phyloP scores from a whole-genome alignment of 2,797 vertebrate species.

The Diplodus sargus region DNA sequence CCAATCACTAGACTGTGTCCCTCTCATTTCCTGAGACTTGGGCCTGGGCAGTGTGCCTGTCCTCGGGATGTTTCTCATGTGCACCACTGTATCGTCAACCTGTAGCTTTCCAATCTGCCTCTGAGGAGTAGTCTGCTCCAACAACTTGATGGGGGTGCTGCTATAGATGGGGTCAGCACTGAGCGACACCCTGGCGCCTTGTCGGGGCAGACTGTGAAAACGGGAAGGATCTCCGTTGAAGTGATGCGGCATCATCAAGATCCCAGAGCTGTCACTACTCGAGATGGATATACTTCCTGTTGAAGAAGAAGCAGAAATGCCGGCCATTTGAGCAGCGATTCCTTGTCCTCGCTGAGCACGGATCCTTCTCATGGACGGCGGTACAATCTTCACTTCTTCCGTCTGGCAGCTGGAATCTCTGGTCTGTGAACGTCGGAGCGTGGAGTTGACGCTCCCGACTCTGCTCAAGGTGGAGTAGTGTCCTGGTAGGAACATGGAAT shows the following conservation, averaged over 20 bases:
- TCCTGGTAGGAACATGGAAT: slow-evolving; percentile 91
- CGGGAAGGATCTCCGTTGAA: slow-evolving; percentile 85
- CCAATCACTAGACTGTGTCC: slow-evolving; percentile 79
- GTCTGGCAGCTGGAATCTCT: slow-evolving; percentile 97
- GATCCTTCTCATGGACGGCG: slow-evolving; percentile 96
- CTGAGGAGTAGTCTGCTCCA: slow-evolving; percentile 74
- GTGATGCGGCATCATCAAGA: slow-evolving; percentile 83
- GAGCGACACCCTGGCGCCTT: slow-evolving; percentile 87
- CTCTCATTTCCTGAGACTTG: slow-evolving; percentile 90
- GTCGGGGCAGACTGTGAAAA: slow-evolving; percentile 94
- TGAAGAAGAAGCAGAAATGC: slow-evolving; percentile 90
- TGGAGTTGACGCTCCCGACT: slow-evolving; percentile 84
- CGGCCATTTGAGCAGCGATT: slow-evolving; percentile 95
- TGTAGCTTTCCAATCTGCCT: slow-evolving; percentile 86
- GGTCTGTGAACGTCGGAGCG: slow-evolving; percentile 85
- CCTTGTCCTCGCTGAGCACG: slow-evolving; percentile 95
- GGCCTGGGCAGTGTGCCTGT: slow-evolving; percentile 82
- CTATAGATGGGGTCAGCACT: slow-evolving; percentile 87
- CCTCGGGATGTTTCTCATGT: slow-evolving; percentile 83
- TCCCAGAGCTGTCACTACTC: slow-evolving; percentile 83
- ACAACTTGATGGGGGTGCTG: slow-evolving; percentile 81
- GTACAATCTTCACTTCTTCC: slow-evolving; percentile 92
- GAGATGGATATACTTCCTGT: slow-evolving; percentile 91
- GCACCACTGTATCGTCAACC: slow-evolving; percentile 85
- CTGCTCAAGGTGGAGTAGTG: slow-evolving; percentile 91